These are phyloP conservation scores for Damaliscus lunatus DNA, from an alignment of 2,113 vertebrate genomes.

Conservation along the genomic window DNA sequence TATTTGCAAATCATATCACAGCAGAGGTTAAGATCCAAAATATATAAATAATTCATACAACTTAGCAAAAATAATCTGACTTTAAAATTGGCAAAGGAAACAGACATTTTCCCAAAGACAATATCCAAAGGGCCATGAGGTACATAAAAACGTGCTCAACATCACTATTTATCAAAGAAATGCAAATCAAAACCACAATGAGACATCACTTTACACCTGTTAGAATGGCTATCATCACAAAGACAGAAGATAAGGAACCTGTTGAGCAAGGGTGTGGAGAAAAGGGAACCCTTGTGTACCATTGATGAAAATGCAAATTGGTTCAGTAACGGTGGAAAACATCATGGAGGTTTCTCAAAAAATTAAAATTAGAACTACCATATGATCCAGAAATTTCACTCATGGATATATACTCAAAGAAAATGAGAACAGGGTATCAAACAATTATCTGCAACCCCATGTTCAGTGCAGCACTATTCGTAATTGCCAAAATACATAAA, in stretches of 20 bases:
- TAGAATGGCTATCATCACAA: background rate
- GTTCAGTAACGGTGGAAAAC: background rate
- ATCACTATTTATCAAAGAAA: background rate
- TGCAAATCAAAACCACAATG: background rate
- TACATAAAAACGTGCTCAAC: background rate
- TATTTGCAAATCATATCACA: background rate
- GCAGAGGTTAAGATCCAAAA: background rate
- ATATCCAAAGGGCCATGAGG: background rate
- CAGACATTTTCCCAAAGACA: background rate
- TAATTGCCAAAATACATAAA: background rate
- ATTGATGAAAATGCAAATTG: background rate
- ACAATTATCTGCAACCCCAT: background rate
- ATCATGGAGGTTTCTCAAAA: background rate
- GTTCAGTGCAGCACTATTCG: background rate
- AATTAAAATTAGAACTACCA: background rate
- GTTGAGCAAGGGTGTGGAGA: background rate
- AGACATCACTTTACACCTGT: background rate
- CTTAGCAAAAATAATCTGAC: background rate
- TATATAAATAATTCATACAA: background rate
- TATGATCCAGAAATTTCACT: background rate
- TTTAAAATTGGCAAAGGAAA: background rate
- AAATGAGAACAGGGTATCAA: background rate
- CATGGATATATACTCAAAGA: background rate
- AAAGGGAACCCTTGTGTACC: background rate
- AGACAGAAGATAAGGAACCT: background rate